Percentiles rank a stretch among this genome's conserved stretches.
Conservation (phyloP, 2,797 vertebrate genomes). For the Melanotaenia parkinsoni region DNA sequence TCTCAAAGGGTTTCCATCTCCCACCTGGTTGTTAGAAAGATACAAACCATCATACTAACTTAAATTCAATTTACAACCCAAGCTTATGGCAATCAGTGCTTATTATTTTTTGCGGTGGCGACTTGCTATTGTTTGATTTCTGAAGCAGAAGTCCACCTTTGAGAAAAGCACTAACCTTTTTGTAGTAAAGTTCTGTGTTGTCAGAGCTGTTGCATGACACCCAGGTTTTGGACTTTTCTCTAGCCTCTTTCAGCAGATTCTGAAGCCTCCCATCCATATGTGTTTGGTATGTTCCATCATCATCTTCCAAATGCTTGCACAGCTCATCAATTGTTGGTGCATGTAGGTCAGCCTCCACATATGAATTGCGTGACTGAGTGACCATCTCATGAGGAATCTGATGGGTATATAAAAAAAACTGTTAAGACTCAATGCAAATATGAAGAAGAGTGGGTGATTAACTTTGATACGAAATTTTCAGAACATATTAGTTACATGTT, state of each 20-base stretch:
- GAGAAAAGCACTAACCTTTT: slow-evolving; percentile 86
- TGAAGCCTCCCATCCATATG: slow-evolving; percentile 90
- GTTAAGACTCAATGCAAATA: slow-evolving; percentile 28
- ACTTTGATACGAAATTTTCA: slow-evolving; percentile 33
- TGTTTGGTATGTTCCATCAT: slow-evolving; percentile 86
- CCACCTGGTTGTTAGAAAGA: slow-evolving; percentile 82
- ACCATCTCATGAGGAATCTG: slow-evolving; percentile 96
- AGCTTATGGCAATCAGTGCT: neutral
- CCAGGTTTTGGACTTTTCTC: slow-evolving; percentile 97
- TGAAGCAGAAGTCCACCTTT: neutral
- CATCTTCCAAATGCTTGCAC: slow-evolving; percentile 89
- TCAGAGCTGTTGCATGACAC: slow-evolving; percentile 89
- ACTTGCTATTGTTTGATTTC: neutral
- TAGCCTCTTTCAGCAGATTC: slow-evolving; percentile 91
- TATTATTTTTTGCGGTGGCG: neutral
- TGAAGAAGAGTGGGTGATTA: slow-evolving; percentile 25
- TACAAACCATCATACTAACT: slow-evolving; percentile 6
- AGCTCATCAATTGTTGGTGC: slow-evolving; percentile 89
- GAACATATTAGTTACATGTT: slow-evolving; percentile 30
- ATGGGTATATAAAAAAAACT: slow-evolving; percentile 21
- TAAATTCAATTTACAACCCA: neutral
- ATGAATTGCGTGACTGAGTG: slow-evolving; percentile 93
- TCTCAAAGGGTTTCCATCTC: slow-evolving; percentile 91
- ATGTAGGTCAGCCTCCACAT: slow-evolving; percentile 92
- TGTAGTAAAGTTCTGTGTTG: slow-evolving; percentile 92